A percentile compares a stretch with the other conserved stretches of the same genome.
phyloP scores from a whole-genome alignment of 2,113 vertebrate genomes.

The Sebastes fasciatus region DNA sequence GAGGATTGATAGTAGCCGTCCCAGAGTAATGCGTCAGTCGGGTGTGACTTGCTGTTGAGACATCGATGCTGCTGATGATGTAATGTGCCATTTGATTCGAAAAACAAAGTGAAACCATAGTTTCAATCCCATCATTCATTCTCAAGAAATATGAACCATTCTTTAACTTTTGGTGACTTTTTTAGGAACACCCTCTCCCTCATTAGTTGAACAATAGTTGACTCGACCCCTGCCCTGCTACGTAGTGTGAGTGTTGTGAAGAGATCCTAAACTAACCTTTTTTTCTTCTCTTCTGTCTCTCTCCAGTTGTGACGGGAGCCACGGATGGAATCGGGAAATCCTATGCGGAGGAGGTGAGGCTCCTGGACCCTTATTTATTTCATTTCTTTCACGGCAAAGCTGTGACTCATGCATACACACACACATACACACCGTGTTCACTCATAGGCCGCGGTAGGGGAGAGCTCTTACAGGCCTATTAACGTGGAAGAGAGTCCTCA shows the following conservation, averaged over 20 bases:
- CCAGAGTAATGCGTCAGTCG: background rate
- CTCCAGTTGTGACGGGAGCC: constrained; percentile 93
- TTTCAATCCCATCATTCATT: background rate
- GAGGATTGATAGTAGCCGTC: background rate
- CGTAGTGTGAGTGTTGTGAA: background rate
- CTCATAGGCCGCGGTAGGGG: constrained; percentile 61
- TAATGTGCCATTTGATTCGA: background rate
- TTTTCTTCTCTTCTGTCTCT: constrained; percentile 31
- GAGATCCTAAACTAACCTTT: constrained; percentile 14
- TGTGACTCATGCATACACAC: constrained; percentile 68
- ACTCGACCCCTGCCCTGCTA: background rate
- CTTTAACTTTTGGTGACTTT: background rate
- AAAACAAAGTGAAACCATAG: background rate
- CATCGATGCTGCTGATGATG: background rate
- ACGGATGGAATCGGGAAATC: constrained; percentile 98
- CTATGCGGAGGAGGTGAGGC: constrained; percentile 94
- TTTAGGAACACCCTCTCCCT: background rate
- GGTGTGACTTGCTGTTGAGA: background rate
- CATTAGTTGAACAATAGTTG: background rate
- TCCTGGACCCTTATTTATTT: constrained; percentile 62
- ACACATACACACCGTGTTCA: constrained; percentile 43
- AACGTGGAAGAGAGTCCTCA: constrained; percentile 35
- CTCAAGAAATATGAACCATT: background rate
- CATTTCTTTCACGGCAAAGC: constrained; percentile 60
- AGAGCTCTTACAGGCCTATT: constrained; percentile 66